Percentiles rank a stretch among this genome's conserved stretches.
Evolutionary conservation across 2,888 invertebrate species (phyloP).

Genomic region (Mesopsocus fuscifrons): DNA sequence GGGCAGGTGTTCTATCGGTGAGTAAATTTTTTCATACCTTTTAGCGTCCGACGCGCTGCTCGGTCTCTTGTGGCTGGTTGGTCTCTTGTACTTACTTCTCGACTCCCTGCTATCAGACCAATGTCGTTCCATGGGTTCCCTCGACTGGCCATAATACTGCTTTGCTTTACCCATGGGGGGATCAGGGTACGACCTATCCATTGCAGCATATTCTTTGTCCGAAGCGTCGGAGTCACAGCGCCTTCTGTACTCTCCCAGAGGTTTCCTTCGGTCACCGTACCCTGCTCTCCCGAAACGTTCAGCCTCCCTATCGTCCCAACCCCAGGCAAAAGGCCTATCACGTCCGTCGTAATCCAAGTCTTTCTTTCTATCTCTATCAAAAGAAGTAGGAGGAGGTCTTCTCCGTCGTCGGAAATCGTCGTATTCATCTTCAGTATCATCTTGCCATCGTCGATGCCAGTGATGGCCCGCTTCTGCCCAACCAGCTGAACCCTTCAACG

Average conservation of each 20-base stretch:
- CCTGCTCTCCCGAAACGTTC: slow-evolving; percentile 16
- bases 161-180: not conserved
- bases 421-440: slow-evolving; percentile 7
- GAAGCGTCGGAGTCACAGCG: slow-evolving; percentile 17
- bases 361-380: slow-evolving; percentile 10
- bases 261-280: slow-evolving; percentile 17
- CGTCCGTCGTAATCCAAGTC: slow-evolving; percentile 5
- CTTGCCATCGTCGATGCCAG: slow-evolving; percentile 1
- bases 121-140: not conserved
- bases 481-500: not conserved
- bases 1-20: not conserved
- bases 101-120: not conserved
- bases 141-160: not conserved
- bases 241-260: slow-evolving; percentile 23
- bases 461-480: not conserved
- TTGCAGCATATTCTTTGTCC: not conserved
- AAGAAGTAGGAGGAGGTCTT: not conserved
- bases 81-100: not conserved
- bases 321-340: slow-evolving; percentile 14
- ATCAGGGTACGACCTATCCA: not conserved
- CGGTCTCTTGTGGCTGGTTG: not conserved
- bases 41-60: slow-evolving; percentile 11
- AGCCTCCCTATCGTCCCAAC: slow-evolving; percentile 20
- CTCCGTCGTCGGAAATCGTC: not conserved
- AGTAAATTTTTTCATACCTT: slow-evolving; percentile 7